These are phyloP conservation scores for Ciconia boyciana DNA, from an alignment of 2,113 vertebrate genomes.

Conservation along the genomic window DNA sequence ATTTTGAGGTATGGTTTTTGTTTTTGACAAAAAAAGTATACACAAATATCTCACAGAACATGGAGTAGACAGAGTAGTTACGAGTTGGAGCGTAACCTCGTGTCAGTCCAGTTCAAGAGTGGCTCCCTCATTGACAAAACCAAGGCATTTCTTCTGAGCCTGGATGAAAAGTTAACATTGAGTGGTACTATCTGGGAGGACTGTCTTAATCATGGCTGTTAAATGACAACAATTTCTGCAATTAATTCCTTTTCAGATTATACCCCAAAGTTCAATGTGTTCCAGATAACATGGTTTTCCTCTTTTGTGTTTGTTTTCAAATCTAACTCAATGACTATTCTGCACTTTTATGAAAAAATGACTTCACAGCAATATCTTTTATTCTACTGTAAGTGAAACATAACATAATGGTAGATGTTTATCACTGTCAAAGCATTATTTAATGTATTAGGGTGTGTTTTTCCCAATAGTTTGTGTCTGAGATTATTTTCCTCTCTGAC, in stretches of 20 bases:
- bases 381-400: background rate
- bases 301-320: background rate
- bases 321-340: background rate
- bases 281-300: background rate
- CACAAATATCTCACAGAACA: background rate
- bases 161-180: background rate
- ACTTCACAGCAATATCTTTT: background rate
- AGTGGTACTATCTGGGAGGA: background rate
- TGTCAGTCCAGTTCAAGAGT: background rate
- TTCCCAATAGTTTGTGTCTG: background rate
- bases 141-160: background rate
- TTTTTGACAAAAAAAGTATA: background rate
- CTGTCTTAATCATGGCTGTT: background rate
- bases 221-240: background rate
- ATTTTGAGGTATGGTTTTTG: background rate
- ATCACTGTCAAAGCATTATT: background rate
- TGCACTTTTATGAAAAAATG: background rate
- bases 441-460: background rate
- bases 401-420: background rate
- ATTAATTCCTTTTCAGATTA: background rate
- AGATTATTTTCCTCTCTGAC: background rate
- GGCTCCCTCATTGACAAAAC: background rate
- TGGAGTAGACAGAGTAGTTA: background rate
- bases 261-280: background rate
- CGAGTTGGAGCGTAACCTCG: rapidly evolving